Evolutionary conservation across 2,113 vertebrate genomes (phyloP).

Genomic region (Oostethus manadensis): DNA sequence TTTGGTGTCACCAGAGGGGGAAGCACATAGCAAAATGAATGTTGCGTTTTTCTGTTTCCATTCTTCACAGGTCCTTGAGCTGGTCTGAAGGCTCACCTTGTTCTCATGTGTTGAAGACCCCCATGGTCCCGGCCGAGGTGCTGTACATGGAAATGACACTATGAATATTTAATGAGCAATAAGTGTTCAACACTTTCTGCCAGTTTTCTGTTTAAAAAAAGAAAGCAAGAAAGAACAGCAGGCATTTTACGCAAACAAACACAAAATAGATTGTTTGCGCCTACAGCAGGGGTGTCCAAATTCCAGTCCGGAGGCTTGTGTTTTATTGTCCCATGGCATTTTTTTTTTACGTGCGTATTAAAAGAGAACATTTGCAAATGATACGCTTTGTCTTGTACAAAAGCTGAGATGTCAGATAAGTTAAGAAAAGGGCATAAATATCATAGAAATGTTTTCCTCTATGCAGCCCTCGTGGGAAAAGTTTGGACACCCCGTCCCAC

Average conservation of each 20-base stretch:
- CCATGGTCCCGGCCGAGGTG: slow-evolving; percentile 20
- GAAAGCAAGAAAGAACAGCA: slow-evolving; percentile 32
- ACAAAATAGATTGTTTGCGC: slow-evolving; percentile 16
- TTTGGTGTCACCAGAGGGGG: too few species aligned
- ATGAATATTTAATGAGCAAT: slow-evolving; percentile 37
- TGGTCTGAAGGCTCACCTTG: slow-evolving; percentile 76
- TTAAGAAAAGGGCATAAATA: too few species aligned
- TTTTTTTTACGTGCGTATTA: too few species aligned
- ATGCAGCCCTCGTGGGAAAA: too few species aligned
- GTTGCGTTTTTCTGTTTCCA: not conserved
- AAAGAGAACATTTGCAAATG: too few species aligned
- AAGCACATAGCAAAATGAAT: too few species aligned
- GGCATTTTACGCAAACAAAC: slow-evolving; percentile 19
- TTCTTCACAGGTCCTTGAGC: slow-evolving; percentile 83
- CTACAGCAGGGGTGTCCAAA: too few species aligned
- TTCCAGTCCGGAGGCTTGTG: too few species aligned
- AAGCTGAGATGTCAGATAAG: too few species aligned
- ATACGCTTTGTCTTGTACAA: too few species aligned
- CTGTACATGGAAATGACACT: slow-evolving; percentile 20
- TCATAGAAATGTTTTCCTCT: too few species aligned
- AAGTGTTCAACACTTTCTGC: slow-evolving; percentile 16
- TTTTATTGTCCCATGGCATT: too few species aligned
- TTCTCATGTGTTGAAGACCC: slow-evolving; percentile 8
- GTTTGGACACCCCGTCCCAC: slow-evolving; percentile 2
- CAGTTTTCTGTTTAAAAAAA: slow-evolving; percentile 25